Conservation (phyloP, 2,113 vertebrate genomes). For the Pygathrix nemaeus region DNA sequence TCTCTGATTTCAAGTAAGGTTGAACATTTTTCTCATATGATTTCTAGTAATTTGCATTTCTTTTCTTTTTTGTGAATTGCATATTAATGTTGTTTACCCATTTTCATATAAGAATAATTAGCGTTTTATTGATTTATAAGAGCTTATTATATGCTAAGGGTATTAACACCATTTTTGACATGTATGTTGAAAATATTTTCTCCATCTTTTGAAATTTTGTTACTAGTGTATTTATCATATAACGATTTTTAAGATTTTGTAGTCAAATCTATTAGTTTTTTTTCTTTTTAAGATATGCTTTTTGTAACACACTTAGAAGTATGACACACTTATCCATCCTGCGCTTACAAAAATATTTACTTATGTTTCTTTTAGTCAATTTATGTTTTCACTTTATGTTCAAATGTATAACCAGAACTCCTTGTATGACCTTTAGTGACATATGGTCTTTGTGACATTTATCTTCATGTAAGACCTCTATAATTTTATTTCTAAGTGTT, state of each 20-base stretch:
- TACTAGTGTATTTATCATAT: background rate
- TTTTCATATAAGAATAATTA: background rate
- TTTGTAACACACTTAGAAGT: background rate
- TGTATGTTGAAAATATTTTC: background rate
- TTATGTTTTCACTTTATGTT: background rate
- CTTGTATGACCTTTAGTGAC: background rate
- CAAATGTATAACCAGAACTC: background rate
- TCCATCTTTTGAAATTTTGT: background rate
- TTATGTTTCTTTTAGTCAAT: background rate
- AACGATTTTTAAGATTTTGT: background rate
- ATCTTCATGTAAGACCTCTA: background rate
- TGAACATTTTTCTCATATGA: background rate
- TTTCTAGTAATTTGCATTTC: background rate
- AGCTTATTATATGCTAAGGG: background rate
- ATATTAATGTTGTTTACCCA: background rate
- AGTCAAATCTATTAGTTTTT: background rate
- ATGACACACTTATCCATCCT: background rate
- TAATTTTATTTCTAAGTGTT: background rate
- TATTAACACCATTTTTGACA: background rate
- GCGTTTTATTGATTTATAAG: background rate
- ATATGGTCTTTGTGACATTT: background rate
- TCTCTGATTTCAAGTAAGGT: background rate
- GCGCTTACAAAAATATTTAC: background rate
- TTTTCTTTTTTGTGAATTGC: slow-evolving; percentile 2
- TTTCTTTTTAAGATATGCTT: background rate